A percentile compares a stretch with the other conserved stretches of the same genome.
phyloP scores from a whole-genome alignment of 92 coral and sea anemone genomes.

The Scolanthus callimorphus region DNA sequence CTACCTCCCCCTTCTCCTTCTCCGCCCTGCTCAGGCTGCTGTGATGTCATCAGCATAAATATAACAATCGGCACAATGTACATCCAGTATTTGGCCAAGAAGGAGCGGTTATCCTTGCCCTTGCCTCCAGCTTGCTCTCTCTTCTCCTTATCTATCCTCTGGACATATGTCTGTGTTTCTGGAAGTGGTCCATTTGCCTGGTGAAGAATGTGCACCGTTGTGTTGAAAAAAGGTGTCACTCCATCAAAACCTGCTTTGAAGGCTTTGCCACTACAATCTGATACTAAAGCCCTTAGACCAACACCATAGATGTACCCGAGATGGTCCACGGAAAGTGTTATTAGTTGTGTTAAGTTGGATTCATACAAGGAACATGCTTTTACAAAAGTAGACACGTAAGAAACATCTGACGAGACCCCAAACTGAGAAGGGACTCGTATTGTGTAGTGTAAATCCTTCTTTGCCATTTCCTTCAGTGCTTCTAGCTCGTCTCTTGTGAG shows the following conservation, averaged over 20 bases:
- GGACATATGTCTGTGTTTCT: constrained; percentile 90
- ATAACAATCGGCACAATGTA: constrained; percentile 83
- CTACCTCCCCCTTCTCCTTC: constrained; percentile 55
- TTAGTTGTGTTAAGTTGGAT: constrained; percentile 81
- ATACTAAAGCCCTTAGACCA: constrained; percentile 46
- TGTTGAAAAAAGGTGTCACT: constrained; percentile 62
- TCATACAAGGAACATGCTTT: constrained; percentile 69
- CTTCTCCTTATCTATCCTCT: constrained; percentile 79
- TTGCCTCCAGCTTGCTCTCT: constrained; percentile 79
- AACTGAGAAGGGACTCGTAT: constrained; percentile 29
- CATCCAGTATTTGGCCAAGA: constrained; percentile 96
- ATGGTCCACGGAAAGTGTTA: constrained; percentile 74
- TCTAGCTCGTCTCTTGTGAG: constrained; percentile 20
- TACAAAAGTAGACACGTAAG: constrained; percentile 22
- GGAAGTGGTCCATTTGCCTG: constrained; percentile 87
- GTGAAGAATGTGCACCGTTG: constrained; percentile 64
- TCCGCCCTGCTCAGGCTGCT: constrained; percentile 71
- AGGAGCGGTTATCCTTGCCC: constrained; percentile 89
- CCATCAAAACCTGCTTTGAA: constrained; percentile 23
- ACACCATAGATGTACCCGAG: constrained; percentile 65
- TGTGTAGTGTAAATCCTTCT: constrained; percentile 17
- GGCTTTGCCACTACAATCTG: constrained; percentile 35
- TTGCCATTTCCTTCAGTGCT: constrained; percentile 22
- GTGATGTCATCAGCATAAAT: constrained; percentile 77
- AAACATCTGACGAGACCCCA: background rate